These are phyloP conservation scores for Tigriopus californicus DNA, from an alignment of 2,888 invertebrate species.

Conservation along the genomic window DNA sequence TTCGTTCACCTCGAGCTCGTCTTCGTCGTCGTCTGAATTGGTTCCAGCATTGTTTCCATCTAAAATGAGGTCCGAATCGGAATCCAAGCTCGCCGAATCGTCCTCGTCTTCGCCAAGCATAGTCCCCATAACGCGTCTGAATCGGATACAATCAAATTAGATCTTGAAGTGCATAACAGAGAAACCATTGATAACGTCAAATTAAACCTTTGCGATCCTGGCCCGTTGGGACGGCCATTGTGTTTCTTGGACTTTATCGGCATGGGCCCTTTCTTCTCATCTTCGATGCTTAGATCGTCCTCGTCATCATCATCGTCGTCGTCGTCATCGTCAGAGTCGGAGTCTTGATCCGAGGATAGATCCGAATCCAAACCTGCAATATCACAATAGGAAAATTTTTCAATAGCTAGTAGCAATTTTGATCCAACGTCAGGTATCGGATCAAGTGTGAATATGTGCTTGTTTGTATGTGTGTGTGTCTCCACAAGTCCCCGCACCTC, in stretches of 20 bases:
- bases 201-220: neutral
- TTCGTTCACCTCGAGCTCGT: conserved; percentile 16
- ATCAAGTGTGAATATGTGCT: no score
- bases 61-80: conserved; percentile 10
- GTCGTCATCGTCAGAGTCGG: conserved; percentile 19
- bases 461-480: no score
- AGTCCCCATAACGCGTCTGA: conserved; percentile 4
- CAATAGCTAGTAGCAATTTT: no score
- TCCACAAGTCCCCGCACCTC: no score
- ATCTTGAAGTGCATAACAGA: no score
- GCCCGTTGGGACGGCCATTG: neutral
- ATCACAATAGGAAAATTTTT: no score
- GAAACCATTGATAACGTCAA: no score
- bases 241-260: neutral
- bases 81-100: conserved; percentile 6
- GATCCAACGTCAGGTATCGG: no score
- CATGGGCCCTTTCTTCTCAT: conserved; percentile 6
- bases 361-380: no score
- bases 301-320: conserved; percentile 20
- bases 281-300: conserved; percentile 15
- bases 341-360: neutral
- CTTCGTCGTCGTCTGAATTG: conserved; percentile 13
- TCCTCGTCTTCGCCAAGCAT: conserved; percentile 11
- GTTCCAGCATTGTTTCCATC: conserved; percentile 4
- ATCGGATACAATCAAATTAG: neutral